Conservation (phyloP, 2,113 vertebrate genomes). For the Limanda limanda region DNA sequence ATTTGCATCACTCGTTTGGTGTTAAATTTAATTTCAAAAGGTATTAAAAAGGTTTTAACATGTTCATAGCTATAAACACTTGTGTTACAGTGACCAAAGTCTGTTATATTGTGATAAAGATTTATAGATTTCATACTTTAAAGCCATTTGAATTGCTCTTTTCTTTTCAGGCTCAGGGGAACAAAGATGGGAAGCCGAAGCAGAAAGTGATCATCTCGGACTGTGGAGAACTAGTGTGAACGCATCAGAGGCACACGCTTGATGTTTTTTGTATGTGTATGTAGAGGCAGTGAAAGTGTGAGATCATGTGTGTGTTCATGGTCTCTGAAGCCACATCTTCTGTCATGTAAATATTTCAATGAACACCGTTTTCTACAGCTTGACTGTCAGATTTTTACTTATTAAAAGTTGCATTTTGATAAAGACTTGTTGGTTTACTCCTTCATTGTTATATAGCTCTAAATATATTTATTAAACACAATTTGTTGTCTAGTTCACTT, state of each 20-base stretch:
- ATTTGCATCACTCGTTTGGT: too few relatives aligned
- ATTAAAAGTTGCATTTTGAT: background rate
- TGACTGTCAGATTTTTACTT: background rate
- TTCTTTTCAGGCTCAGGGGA: constrained; percentile 88
- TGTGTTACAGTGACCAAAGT: background rate
- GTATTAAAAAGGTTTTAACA: background rate
- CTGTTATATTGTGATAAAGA: background rate
- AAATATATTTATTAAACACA: too few relatives aligned
- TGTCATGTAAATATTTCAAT: constrained; percentile 84
- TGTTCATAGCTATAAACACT: background rate
- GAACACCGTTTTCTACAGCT: constrained; percentile 64
- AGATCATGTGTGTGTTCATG: constrained; percentile 5
- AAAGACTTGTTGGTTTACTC: background rate
- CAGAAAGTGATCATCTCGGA: constrained; percentile 96
- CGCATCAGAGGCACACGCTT: background rate
- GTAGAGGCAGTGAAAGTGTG: constrained; percentile 19
- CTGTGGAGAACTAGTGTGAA: constrained; percentile 92
- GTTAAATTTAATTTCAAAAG: background rate
- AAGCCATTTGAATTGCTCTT: background rate
- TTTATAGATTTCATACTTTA: background rate
- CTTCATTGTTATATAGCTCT: background rate
- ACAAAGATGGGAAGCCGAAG: constrained; percentile 93
- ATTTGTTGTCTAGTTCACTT: too few relatives aligned
- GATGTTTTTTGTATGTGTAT: background rate
- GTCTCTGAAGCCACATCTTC: constrained; percentile 37